These are phyloP conservation scores for Acanthurus lineatus DNA, from an alignment of 2,797 vertebrate species.

Conservation along the genomic window DNA sequence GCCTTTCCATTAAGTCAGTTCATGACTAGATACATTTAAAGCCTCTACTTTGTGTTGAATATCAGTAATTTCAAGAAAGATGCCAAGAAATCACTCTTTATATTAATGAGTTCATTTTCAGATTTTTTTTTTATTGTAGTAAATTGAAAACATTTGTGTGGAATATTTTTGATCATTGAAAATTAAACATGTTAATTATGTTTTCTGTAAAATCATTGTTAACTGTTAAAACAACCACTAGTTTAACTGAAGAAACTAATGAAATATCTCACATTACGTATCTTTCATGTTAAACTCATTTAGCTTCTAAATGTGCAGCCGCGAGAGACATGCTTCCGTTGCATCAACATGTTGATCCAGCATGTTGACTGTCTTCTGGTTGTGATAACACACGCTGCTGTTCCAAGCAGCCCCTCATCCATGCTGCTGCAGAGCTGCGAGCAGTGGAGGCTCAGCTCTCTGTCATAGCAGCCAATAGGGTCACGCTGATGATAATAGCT, in stretches of 20 bases:
- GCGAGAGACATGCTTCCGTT: background rate
- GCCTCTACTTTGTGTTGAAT: background rate
- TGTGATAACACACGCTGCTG: background rate
- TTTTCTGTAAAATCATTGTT: too few species aligned
- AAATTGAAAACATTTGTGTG: too few species aligned
- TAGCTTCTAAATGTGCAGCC: background rate
- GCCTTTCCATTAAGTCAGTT: background rate
- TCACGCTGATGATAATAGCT: slow-evolving; percentile 64
- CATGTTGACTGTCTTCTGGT: background rate
- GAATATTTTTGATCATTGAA: background rate
- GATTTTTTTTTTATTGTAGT: too few species aligned
- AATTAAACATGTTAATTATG: too few species aligned
- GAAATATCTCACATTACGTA: too few species aligned
- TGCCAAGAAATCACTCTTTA: too few species aligned
- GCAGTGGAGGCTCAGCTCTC: slow-evolving; percentile 40
- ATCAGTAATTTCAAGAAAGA: background rate
- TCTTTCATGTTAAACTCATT: background rate
- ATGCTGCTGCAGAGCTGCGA: slow-evolving; percentile 22
- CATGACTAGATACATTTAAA: background rate
- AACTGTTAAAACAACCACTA: background rate
- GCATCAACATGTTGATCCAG: background rate
- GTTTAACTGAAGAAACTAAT: background rate
- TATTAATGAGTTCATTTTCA: too few species aligned
- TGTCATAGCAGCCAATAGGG: slow-evolving; percentile 60
- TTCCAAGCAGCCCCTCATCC: background rate